These are phyloP conservation scores for Luperina testacea DNA, from an alignment of 2,888 invertebrate species.

Conservation along the genomic window DNA sequence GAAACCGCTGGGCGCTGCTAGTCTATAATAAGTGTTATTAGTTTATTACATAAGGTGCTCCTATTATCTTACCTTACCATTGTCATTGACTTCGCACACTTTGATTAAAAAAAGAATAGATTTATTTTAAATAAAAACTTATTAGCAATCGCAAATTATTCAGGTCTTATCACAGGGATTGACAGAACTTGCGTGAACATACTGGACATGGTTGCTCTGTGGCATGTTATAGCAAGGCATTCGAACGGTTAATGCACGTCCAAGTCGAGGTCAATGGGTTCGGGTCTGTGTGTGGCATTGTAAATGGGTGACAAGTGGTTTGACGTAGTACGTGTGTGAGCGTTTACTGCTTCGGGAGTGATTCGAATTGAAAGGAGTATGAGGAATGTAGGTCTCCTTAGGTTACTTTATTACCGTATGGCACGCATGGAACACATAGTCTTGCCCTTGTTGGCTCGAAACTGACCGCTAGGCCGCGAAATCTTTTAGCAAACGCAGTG, in stretches of 20 bases:
- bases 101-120: no score
- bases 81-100: no score
- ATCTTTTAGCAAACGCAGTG: neutral
- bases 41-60: no score
- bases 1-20: no score
- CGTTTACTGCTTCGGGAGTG: slow-evolving; percentile 18
- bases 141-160: no score
- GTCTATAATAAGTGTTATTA: no score
- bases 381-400: slow-evolving; percentile 19
- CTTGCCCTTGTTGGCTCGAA: neutral
- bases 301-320: slow-evolving; percentile 53
- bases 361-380: slow-evolving; percentile 22
- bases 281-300: slow-evolving; percentile 45
- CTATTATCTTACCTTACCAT: no score
- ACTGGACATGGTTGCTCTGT: slow-evolving; percentile 26
- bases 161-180: neutral
- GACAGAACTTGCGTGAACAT: neutral
- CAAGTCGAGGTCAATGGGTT: slow-evolving; percentile 59
- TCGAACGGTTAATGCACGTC: slow-evolving; percentile 42
- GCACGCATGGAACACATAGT: neutral
- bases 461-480: neutral
- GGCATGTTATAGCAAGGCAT: slow-evolving; percentile 34
- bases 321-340: slow-evolving; percentile 18
- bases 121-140: no score
- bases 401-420: neutral